Percentiles rank a stretch among this genome's conserved stretches.
These are phyloP conservation scores for Phoxinus phoxinus DNA, from an alignment of 2,113 vertebrate species.

Conservation along the genomic window DNA sequence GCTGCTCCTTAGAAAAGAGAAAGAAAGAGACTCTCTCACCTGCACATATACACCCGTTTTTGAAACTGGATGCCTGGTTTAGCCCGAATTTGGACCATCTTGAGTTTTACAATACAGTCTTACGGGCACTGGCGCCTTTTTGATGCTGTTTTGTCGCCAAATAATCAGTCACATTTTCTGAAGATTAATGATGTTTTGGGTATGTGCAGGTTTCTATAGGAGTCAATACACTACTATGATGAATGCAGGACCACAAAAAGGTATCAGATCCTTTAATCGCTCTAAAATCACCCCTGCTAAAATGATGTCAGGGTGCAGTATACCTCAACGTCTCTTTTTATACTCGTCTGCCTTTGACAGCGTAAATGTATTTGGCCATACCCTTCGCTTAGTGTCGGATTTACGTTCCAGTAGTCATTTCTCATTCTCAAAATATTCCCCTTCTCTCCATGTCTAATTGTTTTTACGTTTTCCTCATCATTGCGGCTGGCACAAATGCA, in stretches of 20 bases:
- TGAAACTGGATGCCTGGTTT: slow-evolving; percentile 69
- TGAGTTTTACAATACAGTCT: neutral
- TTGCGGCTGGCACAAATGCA: slow-evolving; percentile 1
- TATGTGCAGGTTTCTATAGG: slow-evolving; percentile 2
- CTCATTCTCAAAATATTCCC: slow-evolving; percentile 37
- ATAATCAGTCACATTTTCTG: neutral
- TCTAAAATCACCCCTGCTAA: slow-evolving; percentile 4
- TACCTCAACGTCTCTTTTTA: neutral
- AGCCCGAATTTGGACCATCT: slow-evolving; percentile 63
- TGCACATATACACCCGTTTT: slow-evolving; percentile 68
- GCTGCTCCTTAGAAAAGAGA: slow-evolving; percentile 68
- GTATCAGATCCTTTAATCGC: neutral
- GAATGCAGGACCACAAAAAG: neutral
- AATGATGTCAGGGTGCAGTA: neutral
- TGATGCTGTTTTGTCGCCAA: neutral
- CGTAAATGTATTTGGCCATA: slow-evolving; percentile 14
- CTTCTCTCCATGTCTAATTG: slow-evolving; percentile 27
- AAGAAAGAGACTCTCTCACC: slow-evolving; percentile 65
- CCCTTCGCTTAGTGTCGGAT: neutral
- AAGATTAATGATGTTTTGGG: slow-evolving; percentile 15
- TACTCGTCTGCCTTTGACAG: slow-evolving; percentile 10
- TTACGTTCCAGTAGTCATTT: slow-evolving; percentile 14
- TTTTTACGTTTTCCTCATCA: slow-evolving; percentile 46
- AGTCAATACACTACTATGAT: neutral
- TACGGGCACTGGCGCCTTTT: neutral